These are phyloP conservation scores for Bos indicus DNA, from an alignment of 2,113 vertebrate species.

Conservation along the genomic window DNA sequence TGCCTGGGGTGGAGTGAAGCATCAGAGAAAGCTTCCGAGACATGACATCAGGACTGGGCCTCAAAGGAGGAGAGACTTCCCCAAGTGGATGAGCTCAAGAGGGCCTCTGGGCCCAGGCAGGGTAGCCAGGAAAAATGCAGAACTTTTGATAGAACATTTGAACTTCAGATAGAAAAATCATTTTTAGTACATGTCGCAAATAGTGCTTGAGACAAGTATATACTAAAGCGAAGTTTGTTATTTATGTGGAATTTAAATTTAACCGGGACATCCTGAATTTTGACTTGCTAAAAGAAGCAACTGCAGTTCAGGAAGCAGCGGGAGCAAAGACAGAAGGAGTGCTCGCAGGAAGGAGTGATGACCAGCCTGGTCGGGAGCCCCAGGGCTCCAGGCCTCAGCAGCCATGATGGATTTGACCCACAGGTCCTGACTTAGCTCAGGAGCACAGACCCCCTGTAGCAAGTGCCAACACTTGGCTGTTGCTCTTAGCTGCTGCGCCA, in stretches of 20 bases:
- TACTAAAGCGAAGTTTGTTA: neutral
- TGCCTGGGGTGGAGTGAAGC: neutral
- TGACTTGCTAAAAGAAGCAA: neutral
- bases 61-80: neutral
- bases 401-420: neutral
- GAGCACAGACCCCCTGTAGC: neutral
- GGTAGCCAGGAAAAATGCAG: neutral
- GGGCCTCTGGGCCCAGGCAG: neutral
- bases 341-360: fast-evolving
- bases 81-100: neutral
- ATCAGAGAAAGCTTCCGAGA: neutral
- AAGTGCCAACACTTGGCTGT: neutral
- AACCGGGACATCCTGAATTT: neutral
- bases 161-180: neutral
- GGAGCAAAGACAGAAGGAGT: neutral
- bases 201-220: neutral
- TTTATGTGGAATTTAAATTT: neutral
- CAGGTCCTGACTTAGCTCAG: neutral
- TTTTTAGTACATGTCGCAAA: neutral
- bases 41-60: neutral
- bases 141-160: neutral
- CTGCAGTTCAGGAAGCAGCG: neutral
- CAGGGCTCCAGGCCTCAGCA: neutral
- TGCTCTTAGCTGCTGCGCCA: neutral
- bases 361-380: neutral